Conservation (phyloP, 2,888 invertebrate genomes). For the Rhamphomyia laevipes region DNA sequence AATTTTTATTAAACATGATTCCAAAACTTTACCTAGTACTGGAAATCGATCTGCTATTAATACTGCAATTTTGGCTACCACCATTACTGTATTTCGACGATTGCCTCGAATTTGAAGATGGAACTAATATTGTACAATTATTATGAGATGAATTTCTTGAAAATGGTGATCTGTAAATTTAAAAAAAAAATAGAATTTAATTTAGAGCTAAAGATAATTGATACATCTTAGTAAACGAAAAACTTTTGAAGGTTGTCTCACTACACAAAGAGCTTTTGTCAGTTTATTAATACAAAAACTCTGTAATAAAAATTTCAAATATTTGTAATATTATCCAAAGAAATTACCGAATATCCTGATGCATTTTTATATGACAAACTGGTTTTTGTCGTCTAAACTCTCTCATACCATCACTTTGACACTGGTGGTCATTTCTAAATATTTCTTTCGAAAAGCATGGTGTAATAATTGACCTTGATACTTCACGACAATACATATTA, state of each 20-base stretch:
- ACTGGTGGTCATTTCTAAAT: constrained; percentile 1
- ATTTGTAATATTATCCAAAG: neutral
- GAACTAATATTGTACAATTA: neutral
- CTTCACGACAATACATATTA: neutral
- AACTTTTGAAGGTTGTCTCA: no score
- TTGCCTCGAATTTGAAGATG: no score
- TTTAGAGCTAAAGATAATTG: no score
- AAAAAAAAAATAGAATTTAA: no score
- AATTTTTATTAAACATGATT: neutral
- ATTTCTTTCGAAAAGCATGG: neutral
- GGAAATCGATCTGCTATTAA: neutral
- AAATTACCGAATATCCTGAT: neutral
- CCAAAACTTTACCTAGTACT: neutral
- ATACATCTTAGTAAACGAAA: no score
- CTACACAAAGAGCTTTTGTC: no score
- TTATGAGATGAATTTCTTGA: neutral
- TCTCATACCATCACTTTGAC: constrained; percentile 8
- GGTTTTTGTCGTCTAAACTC: constrained; percentile 24
- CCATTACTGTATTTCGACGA: no score
- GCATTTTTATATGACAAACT: constrained; percentile 26
- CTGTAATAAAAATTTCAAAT: no score
- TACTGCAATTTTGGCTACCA: neutral
- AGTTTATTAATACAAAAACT: no score
- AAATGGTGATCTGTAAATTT: neutral
- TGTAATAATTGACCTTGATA: neutral